Percentiles rank a stretch among this genome's conserved stretches.
These are phyloP conservation scores for Aspidoscelis tigris DNA, from an alignment of 2,113 vertebrate species.

Conservation along the genomic window DNA sequence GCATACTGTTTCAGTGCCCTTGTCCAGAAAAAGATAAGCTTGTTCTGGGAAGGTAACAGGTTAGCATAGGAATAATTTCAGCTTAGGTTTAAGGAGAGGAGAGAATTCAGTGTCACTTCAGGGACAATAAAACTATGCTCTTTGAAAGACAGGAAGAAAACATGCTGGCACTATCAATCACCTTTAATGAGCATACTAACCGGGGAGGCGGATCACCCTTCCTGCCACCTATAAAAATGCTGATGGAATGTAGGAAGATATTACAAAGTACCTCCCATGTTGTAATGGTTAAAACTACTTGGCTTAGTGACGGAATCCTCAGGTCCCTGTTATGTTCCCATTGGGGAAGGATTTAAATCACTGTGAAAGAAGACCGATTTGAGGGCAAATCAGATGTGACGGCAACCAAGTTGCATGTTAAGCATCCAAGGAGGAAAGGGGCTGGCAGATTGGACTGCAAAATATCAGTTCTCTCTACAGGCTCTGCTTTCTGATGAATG, in stretches of 20 bases:
- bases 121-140: constrained; percentile 38
- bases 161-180: constrained; percentile 48
- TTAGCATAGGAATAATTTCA: neutral
- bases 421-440: neutral
- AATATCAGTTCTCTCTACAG: neutral
- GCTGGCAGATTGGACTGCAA: neutral
- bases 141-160: constrained; percentile 11
- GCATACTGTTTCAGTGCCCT: too few species aligned
- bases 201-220: constrained; percentile 40
- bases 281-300: neutral
- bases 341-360: neutral
- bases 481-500: neutral
- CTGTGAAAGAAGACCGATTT: neutral
- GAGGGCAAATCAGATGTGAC: neutral
- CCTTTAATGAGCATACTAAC: constrained; percentile 43
- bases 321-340: neutral
- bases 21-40: too few species aligned
- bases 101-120: constrained; percentile 29
- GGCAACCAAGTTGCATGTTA: neutral
- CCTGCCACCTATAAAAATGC: constrained; percentile 46
- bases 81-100: constrained; percentile 50
- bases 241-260: constrained; percentile 1
- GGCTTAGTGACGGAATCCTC: neutral
- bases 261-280: neutral
- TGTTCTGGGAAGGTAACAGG: neutral